A percentile compares a stretch with the other conserved stretches of the same genome.
Evolutionary conservation across 2,113 vertebrate genomes (phyloP).

Genomic region (Bufo bufo): DNA sequence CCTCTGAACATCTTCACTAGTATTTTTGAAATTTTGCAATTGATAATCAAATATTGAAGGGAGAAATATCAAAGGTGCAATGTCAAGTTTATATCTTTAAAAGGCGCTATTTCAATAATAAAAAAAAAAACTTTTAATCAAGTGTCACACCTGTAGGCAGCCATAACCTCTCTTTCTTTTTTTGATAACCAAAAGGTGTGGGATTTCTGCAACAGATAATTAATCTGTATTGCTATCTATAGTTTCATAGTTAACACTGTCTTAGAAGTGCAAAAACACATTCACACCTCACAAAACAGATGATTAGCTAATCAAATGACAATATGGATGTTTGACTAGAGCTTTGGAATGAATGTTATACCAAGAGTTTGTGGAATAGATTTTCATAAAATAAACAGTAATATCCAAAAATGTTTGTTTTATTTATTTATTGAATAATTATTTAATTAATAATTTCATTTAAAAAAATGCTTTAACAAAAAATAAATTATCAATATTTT

Average conservation of each 20-base stretch:
- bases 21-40: slow-evolving; percentile 51
- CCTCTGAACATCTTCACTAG: background rate
- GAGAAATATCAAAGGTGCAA: slow-evolving; percentile 69
- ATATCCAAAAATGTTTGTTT: background rate
- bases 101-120: slow-evolving; percentile 63
- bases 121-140: slow-evolving; percentile 70
- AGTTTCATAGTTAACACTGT: slow-evolving; percentile 81
- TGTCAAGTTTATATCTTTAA: slow-evolving; percentile 62
- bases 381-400: background rate
- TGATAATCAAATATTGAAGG: slow-evolving; percentile 63
- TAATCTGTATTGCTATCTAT: slow-evolving; percentile 83
- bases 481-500: no score
- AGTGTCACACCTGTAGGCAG: slow-evolving; percentile 72
- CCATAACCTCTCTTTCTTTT: slow-evolving; percentile 69
- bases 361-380: slow-evolving; percentile 59
- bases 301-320: slow-evolving; percentile 81
- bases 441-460: no score
- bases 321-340: slow-evolving; percentile 74
- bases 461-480: no score
- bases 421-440: no score
- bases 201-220: slow-evolving; percentile 77
- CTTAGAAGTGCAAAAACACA: slow-evolving; percentile 80
- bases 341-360: slow-evolving; percentile 71
- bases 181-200: slow-evolving; percentile 74
- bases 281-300: slow-evolving; percentile 78